phyloP scores from a whole-genome alignment of 2,113 vertebrate genomes.

The Rhynchomys soricoides region DNA sequence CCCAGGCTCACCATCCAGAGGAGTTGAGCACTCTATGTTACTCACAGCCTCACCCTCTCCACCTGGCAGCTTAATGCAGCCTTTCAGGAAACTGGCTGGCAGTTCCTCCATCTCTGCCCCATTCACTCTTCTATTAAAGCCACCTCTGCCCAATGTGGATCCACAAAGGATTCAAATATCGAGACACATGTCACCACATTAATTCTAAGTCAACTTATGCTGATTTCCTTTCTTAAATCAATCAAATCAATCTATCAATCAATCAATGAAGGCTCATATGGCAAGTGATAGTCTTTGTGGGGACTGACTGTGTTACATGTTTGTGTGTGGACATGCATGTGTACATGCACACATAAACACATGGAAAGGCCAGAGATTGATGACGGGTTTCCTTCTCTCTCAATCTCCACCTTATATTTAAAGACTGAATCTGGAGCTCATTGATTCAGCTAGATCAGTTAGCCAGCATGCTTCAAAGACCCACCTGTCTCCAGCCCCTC shows the following conservation, averaged over 20 bases:
- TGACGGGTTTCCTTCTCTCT: background rate
- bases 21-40: background rate
- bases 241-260: background rate
- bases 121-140: background rate
- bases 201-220: background rate
- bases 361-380: background rate
- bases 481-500: background rate
- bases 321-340: background rate
- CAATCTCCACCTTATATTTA: background rate
- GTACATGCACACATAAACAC: background rate
- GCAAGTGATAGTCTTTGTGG: background rate
- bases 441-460: background rate
- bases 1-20: background rate
- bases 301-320: background rate
- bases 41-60: background rate
- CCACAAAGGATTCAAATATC: background rate
- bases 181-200: background rate
- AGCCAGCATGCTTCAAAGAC: background rate
- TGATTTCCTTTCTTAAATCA: background rate
- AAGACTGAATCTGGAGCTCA: background rate
- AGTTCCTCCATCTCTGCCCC: background rate
- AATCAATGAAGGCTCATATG: background rate
- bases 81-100: background rate
- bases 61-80: background rate
- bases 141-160: background rate